Evolutionary conservation across 2,888 invertebrate species (phyloP), one percentile per base, ranked within the genome.

Genomic region (Allacma fusca): DNA sequence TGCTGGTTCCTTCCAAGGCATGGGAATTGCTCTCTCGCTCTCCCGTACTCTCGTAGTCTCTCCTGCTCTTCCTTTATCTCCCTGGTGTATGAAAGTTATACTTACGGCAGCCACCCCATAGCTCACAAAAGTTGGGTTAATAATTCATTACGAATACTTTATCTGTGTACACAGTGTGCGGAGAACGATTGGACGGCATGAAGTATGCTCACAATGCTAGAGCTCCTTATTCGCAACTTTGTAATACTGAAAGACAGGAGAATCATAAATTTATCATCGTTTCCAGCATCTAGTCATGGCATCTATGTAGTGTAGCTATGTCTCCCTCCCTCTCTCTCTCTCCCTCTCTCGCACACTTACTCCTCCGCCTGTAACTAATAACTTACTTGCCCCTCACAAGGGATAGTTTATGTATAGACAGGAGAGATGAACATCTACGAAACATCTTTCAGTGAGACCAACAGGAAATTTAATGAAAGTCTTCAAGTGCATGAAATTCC

Each of bases 391-490:
- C n/a, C n/a, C n/a, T n/a, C n/a, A n/a, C n/a, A n/a, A n/a, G n/a
- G n/a, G n/a, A n/a, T n/a, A n/a, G n/a, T n/a, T n/a, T n/a, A n/a
- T n/a, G n/a, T n/a, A n/a, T n/a, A n/a, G n/a, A n/a, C n/a, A n/a
- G n/a, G n/a, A n/a, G n/a, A n/a, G n/a, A n/a, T n/a, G n/a, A n/a
- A n/a, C n/a, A n/a, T n/a, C n/a, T n/a, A n/a, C n/a, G n/a, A n/a
- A n/a, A n/a, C n/a, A n/a, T n/a, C n/a, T n/a, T n/a, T n/a, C n/a
- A n/a, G n/a, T n/a, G n/a, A n/a, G n/a, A n/a, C n/a, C n/a, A n/a
- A n/a, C n/a, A n/a, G n/a, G 19, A 50, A n/a, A n/a, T 50, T 50
- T 50, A 50, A 50, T 50, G 50, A 50, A 50, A 50, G 16, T 50
- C n/a, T n/a, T 16, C 13, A 9, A 13, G 40, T 9, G 40, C 50